These are phyloP conservation scores for Montipora foliosa DNA, from an alignment of 64 coral and sea anemone genomes.

Conservation along the genomic window DNA sequence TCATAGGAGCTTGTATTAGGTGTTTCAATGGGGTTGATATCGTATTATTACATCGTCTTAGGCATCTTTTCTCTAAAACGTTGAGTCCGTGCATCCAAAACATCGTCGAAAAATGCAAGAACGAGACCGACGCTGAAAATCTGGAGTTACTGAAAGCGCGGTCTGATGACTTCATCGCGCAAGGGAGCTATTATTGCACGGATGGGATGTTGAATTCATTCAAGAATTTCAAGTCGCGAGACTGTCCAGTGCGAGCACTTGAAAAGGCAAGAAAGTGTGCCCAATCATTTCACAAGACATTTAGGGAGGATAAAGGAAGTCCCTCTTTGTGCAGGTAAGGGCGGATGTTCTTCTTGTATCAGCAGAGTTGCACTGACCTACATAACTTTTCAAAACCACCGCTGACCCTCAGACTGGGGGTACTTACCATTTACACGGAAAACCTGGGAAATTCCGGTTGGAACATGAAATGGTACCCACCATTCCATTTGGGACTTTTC, in stretches of 20 bases:
- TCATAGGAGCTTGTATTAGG: too few species aligned
- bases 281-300: not conserved
- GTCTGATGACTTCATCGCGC: not conserved
- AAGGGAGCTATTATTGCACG: not conserved
- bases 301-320: not conserved
- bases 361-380: too few species aligned
- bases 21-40: not conserved
- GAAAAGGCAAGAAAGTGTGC: not conserved
- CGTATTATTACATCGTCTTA: not conserved
- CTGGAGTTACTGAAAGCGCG: not conserved
- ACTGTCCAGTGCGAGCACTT: not conserved
- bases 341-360: not conserved
- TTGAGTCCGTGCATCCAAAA: not conserved
- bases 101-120: not conserved
- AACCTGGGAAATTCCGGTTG: too few species aligned
- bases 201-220: conserved; percentile 1
- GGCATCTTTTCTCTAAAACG: not conserved
- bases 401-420: too few species aligned
- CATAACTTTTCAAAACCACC: too few species aligned
- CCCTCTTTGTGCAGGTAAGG: conserved; percentile 17
- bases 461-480: too few species aligned
- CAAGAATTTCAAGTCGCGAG: not conserved
- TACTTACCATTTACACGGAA: too few species aligned
- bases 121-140: not conserved
- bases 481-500: too few species aligned